Evolutionary conservation across 2,113 vertebrate genomes (phyloP).

Genomic region (Cnemophilus loriae): DNA sequence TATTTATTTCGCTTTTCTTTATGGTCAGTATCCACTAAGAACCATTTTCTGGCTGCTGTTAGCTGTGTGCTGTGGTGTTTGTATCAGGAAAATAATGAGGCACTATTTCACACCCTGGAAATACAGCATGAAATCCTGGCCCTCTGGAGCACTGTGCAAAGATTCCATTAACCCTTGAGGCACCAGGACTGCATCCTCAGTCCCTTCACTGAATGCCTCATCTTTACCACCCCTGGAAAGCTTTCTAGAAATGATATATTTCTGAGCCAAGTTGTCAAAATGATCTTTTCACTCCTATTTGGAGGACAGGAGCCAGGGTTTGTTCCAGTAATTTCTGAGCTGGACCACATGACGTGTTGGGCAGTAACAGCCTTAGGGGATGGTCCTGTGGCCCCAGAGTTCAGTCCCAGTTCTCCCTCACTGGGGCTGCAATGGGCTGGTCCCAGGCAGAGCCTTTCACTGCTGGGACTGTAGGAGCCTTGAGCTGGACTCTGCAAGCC

Average conservation of each 20-base stretch:
- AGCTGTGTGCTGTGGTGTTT: neutral
- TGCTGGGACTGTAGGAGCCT: neutral
- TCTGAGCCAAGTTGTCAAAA: neutral
- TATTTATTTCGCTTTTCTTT: constrained; percentile 21
- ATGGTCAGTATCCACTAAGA: neutral
- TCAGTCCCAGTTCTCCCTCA: neutral
- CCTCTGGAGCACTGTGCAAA: neutral
- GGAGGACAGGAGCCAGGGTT: neutral
- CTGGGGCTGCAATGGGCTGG: neutral
- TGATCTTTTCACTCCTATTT: neutral
- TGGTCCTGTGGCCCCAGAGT: neutral
- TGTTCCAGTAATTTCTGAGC: neutral
- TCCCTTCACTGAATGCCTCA: neutral
- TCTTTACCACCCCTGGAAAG: neutral
- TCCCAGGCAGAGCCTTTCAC: neutral
- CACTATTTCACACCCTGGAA: constrained; percentile 1
- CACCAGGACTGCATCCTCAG: neutral
- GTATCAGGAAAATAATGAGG: neutral
- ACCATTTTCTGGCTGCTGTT: neutral
- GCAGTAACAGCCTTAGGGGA: neutral
- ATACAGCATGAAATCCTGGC: neutral
- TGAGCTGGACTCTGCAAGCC: neutral
- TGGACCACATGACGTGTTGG: neutral
- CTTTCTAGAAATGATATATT: neutral
- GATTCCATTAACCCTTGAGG: neutral